These are phyloP conservation scores for Bergia puertoricense DNA, from an alignment of 92 coral and sea anemone genomes.

Conservation along the genomic window DNA sequence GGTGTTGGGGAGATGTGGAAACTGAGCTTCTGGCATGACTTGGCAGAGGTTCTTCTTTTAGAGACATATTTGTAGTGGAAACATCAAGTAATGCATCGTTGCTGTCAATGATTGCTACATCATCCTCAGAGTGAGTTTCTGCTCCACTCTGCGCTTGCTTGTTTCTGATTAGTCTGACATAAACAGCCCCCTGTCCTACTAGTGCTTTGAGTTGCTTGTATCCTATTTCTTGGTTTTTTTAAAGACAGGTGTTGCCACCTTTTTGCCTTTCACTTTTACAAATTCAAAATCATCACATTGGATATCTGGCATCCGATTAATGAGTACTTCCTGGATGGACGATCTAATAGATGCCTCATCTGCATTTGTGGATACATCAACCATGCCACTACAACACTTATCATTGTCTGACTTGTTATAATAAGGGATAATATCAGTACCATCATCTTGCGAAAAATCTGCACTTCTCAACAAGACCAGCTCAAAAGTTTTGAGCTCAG, in stretches of 20 bases:
- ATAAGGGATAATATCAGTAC: background rate
- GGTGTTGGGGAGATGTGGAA: background rate
- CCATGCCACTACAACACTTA: background rate
- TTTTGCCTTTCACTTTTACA: conserved; percentile 15
- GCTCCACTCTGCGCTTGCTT: background rate
- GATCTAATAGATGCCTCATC: background rate
- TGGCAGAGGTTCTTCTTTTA: too few relatives aligned
- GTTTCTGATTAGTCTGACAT: conserved; percentile 27
- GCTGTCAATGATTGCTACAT: background rate
- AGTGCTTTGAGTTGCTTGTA: conserved; percentile 7
- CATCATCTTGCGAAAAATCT: background rate
- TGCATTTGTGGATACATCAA: background rate
- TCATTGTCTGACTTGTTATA: background rate
- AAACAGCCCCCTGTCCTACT: conserved; percentile 41
- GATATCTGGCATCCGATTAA: background rate
- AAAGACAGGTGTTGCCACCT: background rate
- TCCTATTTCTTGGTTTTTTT: background rate
- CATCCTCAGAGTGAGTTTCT: background rate
- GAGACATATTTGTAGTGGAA: background rate
- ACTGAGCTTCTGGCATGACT: background rate
- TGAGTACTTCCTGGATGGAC: conserved; percentile 1
- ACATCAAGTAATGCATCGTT: background rate
- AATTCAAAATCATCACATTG: background rate
- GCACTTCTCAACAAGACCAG: conserved; percentile 13
- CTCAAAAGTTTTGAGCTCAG: conserved; percentile 8